Conservation (phyloP, 2,797 vertebrate genomes). For the Gobionotothen gibberifrons region DNA sequence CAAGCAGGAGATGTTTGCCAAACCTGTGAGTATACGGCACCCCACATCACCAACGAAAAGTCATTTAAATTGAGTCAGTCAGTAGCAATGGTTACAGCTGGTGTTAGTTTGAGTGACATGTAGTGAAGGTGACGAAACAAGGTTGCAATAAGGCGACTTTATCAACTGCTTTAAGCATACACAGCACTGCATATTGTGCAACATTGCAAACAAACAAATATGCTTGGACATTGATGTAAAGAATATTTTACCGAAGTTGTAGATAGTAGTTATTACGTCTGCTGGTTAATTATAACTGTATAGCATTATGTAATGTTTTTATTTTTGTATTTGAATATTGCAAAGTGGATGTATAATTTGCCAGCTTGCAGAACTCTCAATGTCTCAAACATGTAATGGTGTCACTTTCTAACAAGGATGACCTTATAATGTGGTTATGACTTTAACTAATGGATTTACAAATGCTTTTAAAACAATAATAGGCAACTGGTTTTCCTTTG, state of each 20-base stretch:
- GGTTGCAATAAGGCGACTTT: too few relatives aligned
- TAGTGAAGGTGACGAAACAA: constrained; percentile 17
- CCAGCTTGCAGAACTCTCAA: neutral
- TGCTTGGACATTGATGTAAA: neutral
- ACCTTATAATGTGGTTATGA: neutral
- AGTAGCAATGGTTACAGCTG: too few relatives aligned
- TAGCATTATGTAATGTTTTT: neutral
- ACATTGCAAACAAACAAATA: neutral
- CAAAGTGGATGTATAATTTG: neutral
- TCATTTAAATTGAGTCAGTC: neutral
- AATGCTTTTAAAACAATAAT: neutral
- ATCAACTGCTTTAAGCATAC: neutral
- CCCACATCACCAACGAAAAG: neutral
- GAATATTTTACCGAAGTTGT: neutral
- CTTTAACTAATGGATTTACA: neutral
- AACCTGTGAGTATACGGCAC: constrained; percentile 71
- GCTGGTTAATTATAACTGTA: neutral
- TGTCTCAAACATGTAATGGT: neutral
- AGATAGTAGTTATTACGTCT: neutral
- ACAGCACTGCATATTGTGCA: neutral
- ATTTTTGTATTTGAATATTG: neutral
- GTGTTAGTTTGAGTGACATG: neutral
- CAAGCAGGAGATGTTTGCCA: constrained; percentile 62
- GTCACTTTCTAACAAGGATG: neutral
- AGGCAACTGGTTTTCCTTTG: neutral